These are phyloP conservation scores for Xestia c-nigrum DNA, from an alignment of 2,888 invertebrate species.

Conservation along the genomic window DNA sequence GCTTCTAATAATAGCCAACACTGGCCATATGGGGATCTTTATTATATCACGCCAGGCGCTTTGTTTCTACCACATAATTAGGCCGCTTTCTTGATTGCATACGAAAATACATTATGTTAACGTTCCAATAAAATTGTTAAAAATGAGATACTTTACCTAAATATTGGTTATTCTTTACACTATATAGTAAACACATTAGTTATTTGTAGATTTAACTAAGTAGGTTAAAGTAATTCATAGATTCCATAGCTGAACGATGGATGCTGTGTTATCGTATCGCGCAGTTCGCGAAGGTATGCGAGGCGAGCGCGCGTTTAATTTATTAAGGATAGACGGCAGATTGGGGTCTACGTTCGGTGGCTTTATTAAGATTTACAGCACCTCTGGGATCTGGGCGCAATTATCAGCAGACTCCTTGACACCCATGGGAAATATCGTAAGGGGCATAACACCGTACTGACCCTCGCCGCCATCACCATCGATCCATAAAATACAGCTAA, in stretches of 20 bases:
- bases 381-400: conserved; percentile 80
- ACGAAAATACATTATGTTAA: conserved; percentile 16
- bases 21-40: conserved; percentile 69
- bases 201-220: conserved; percentile 48
- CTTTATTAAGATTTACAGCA: conserved; percentile 87
- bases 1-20: conserved; percentile 80
- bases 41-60: conserved; percentile 52
- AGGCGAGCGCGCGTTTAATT: conserved; percentile 73
- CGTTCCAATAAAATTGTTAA: conserved; percentile 17
- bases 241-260: conserved; percentile 62
- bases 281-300: conserved; percentile 57
- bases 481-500: conserved; percentile 68
- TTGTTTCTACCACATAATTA: conserved; percentile 57
- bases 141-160: conserved; percentile 42
- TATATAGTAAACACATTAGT: conserved; percentile 34
- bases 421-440: conserved; percentile 82
- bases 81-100: conserved; percentile 40
- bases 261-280: conserved; percentile 60
- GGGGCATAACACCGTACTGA: conserved; percentile 75
- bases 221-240: conserved; percentile 66
- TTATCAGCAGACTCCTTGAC: conserved; percentile 77
- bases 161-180: conserved; percentile 45
- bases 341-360: conserved; percentile 71
- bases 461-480: conserved; percentile 65
- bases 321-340: conserved; percentile 73